Conservation (phyloP, 2,888 invertebrate genomes). For the Geotrupes spiniger region DNA sequence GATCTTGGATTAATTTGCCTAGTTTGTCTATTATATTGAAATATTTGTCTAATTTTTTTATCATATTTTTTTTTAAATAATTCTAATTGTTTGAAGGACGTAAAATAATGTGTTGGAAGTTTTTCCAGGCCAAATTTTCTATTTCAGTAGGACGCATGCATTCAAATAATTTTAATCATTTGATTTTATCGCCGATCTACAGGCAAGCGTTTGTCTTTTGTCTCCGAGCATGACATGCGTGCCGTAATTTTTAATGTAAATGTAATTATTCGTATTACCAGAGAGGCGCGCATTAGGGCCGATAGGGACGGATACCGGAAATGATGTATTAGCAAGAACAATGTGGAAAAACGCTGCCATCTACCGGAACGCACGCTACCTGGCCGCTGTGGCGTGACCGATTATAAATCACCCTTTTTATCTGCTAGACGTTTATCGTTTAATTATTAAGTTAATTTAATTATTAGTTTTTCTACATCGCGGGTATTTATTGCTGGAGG, state of each 20-base stretch:
- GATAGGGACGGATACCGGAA: constrained; percentile 37
- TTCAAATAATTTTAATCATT: too few relatives aligned
- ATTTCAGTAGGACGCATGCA: too few relatives aligned
- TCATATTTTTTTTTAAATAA: too few relatives aligned
- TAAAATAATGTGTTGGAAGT: too few relatives aligned
- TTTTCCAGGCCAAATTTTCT: too few relatives aligned
- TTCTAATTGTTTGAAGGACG: too few relatives aligned
- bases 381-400: constrained; percentile 41
- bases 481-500: too few relatives aligned
- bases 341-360: constrained; percentile 40
- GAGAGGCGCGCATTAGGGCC: constrained; percentile 25
- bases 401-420: constrained; percentile 44
- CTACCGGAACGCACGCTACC: constrained; percentile 38
- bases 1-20: too few relatives aligned
- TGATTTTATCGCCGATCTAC: too few relatives aligned
- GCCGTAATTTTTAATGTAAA: constrained; percentile 19
- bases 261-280: constrained; percentile 23
- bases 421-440: constrained; percentile 24
- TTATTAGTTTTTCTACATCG: constrained; percentile 10
- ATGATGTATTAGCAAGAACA: constrained; percentile 39
- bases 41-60: too few relatives aligned
- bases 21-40: too few relatives aligned
- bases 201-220: too few relatives aligned
- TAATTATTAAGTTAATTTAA: constrained; percentile 23
- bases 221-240: constrained; percentile 4